Percentiles rank a stretch among this genome's conserved stretches.
phyloP scores from a whole-genome alignment of 2,888 invertebrate species.

The Troilus luridus region DNA sequence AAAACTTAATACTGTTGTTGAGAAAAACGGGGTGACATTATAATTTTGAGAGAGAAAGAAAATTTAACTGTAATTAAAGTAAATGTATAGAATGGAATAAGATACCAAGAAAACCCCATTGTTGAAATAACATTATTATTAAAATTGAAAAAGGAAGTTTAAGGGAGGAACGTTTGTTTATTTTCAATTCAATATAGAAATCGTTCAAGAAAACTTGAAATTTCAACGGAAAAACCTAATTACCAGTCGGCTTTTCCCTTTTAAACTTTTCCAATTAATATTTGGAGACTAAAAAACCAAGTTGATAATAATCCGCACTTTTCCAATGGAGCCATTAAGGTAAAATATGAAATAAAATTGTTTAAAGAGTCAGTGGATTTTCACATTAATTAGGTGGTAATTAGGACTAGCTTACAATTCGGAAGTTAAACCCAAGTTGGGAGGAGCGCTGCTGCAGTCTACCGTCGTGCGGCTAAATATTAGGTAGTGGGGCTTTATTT shows the following conservation, averaged over 20 bases:
- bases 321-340: slow-evolving; percentile 51
- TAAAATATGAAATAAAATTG: slow-evolving; percentile 54
- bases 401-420: slow-evolving; percentile 54
- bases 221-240: slow-evolving; percentile 53
- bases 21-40: too few relatives aligned
- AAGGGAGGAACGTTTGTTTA: background rate
- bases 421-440: slow-evolving; percentile 33
- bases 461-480: background rate
- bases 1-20: too few relatives aligned
- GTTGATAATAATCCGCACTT: slow-evolving; percentile 52
- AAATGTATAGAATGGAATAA: background rate
- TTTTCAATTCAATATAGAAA: slow-evolving; percentile 18
- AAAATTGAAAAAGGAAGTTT: background rate
- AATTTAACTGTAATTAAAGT: background rate
- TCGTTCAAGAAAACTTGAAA: slow-evolving; percentile 51
- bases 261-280: slow-evolving; percentile 58
- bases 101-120: background rate
- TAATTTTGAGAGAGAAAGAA: background rate
- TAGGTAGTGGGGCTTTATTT: background rate
- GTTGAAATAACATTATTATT: slow-evolving; percentile 18
- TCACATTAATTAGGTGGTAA: slow-evolving; percentile 56
- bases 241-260: slow-evolving; percentile 12
- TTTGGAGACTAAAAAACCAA: slow-evolving; percentile 49
- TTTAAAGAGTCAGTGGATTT: slow-evolving; percentile 40
- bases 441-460: background rate